Evolutionary conservation across 2,113 vertebrate genomes (phyloP), one percentile per base, ranked within the genome.

Genomic region (Heterochromis multidens): DNA sequence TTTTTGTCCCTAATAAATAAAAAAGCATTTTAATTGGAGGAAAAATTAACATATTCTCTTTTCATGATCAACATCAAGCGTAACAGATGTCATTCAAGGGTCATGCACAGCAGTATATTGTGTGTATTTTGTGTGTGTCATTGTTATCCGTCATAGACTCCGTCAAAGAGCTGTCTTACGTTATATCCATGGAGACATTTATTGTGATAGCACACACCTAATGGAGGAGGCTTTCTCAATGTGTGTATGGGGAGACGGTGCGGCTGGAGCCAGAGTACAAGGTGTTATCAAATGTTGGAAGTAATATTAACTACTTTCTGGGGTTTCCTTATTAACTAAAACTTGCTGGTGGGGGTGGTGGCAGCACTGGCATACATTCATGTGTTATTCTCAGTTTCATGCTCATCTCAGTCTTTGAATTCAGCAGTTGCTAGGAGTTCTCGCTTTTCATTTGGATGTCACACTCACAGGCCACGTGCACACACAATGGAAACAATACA

Each of bases 401-500:
- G 11, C 78, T 57, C 49, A 14, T 79, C 14, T 19, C 12, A 76
- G 78, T 63, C 17, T 76, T 46, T 60, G 27, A 19, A 56, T 23
- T 3, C 2, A 6, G 43, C 86, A 49, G 89, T 90, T 63, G 84
- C 89, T 79, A 88, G 7, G 84, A 88, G 33, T 77, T 77, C 27
- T 4, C 14, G 6, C 2, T 27, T 76, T 76, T 65, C 59, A 19
- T n/a, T n/a, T 46, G 8, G 25, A 83, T 23, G 62, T 65, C 81
- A 80, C 54, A 2, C 54, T 86, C 37, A 86, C 13, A 60, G 54
- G 70, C 25, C n/a, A 70, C 60, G 27, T 56, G 76, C 80, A 81
- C 92, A 91, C 77, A 90, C 62, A 62, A 49, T 19, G 33, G 79
- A 87, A 90, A 93, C 89, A 89, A 83, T 35, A 79, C 62, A 80